These are phyloP conservation scores for Enhydra lutris DNA, from an alignment of 2,113 vertebrate species.

Conservation along the genomic window DNA sequence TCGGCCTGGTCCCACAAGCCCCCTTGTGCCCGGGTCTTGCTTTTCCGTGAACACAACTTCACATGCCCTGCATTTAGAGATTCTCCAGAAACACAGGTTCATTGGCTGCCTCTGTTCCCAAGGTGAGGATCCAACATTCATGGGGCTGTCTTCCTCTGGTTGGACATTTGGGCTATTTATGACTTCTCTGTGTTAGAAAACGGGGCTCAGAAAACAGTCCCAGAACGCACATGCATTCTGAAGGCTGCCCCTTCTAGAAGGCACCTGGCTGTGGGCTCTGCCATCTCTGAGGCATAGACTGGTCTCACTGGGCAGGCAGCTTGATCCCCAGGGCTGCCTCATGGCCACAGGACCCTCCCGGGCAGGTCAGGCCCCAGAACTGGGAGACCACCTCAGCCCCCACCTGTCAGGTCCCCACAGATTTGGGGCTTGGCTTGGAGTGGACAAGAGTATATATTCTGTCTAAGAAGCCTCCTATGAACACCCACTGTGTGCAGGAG, in stretches of 20 bases:
- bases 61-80: not conserved
- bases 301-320: not conserved
- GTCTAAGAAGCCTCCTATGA: not conserved
- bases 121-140: not conserved
- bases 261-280: not conserved
- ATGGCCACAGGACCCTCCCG: not conserved
- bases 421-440: too few relatives aligned
- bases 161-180: not conserved
- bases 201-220: not conserved
- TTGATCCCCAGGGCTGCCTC: not conserved
- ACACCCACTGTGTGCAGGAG: not conserved
- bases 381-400: not conserved
- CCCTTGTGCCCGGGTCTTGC: not conserved
- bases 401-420: not conserved
- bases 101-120: not conserved
- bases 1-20: not conserved
- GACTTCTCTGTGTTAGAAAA: not conserved
- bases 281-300: not conserved
- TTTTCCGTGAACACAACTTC: not conserved
- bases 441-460: not conserved
- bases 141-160: not conserved
- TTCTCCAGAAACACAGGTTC: not conserved
- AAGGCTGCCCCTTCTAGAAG: not conserved
- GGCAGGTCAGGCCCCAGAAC: not conserved
- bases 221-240: accelerated